Base-by-base conservation (phyloP, 1,140 invertebrate species). In the Zaprionus lachaisei region DNA sequence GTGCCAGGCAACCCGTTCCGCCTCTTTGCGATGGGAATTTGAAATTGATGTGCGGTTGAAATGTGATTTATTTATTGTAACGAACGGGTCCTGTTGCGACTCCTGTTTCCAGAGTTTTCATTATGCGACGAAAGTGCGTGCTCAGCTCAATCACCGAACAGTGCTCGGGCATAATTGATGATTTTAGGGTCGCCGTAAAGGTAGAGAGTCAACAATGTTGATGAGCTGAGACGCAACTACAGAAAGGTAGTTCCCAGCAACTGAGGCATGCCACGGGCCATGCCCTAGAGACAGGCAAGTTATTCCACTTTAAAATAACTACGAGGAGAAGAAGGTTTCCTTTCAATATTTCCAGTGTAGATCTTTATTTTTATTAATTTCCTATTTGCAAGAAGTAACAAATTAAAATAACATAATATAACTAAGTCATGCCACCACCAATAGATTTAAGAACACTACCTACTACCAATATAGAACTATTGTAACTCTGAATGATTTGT, bases 41-140 rank as follows among this genome's bases (percentile, higher is more conserved):
- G 38, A 77, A 72, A 73, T 72, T 62, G 49, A 66, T 67, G 47
- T 72, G 69, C 37, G 64, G 57, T 57, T 68, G 64, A 72, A 67
- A 62, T 63, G 62, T 77, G 71, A 77, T 77, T 77, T 77, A 77
- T 77, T 62, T 51, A 24, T 51, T 51, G 47, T 24, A 4, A 5
- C 14, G 20, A 17, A 7, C 6, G n/a, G 17, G 6, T 47, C n/a
- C 41, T 47, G 41, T 47, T 17, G 37, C 37, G 37, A 38, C 14
- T 38, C 14, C 14, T 5, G 54, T 24, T 49, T 20, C 7, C 14
- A 63, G 38, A 31, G 9, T 67, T 62, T 77, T 63, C 47, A 61
- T 77, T 77, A 77, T 76, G 68, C 68, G 55, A 72, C 73, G 55
- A 66, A 49, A 65, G 58, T 65, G 49, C 60, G 55, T 22, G 17